A percentile compares a stretch with the other conserved stretches of the same genome.
Evolutionary conservation across 2,797 vertebrate genomes (phyloP).

Genomic region (Steatocranus sp.): DNA sequence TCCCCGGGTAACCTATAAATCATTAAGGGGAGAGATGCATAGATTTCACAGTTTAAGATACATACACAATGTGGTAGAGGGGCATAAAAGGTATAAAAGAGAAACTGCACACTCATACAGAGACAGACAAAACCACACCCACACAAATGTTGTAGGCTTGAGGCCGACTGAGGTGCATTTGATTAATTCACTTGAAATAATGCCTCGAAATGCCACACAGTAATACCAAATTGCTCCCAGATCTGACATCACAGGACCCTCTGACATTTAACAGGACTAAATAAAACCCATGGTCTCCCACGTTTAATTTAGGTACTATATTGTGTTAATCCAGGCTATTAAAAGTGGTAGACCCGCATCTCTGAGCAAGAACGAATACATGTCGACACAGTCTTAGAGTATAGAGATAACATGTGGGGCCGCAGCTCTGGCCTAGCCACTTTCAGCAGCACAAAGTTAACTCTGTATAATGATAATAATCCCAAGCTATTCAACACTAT

Average conservation of each 20-base stretch:
- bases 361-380: not conserved
- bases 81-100: not conserved
- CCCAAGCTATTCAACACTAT: not conserved
- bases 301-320: not conserved
- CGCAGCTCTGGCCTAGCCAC: not conserved
- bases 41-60: not conserved
- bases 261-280: constrained; percentile 2
- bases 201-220: constrained; percentile 1
- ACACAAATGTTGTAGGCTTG: not conserved
- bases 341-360: not conserved
- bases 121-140: not conserved
- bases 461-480: not conserved
- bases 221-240: not conserved
- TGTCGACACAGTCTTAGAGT: not conserved
- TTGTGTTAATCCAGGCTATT: not conserved
- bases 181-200: constrained; percentile 3
- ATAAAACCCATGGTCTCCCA: not conserved
- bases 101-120: not conserved
- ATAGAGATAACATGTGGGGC: not conserved
- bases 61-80: not conserved
- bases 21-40: not conserved
- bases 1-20: not conserved
- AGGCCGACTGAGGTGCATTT: not conserved
- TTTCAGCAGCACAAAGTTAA: not conserved
- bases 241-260: not conserved